Evolutionary conservation across 2,888 invertebrate species (phyloP).

Genomic region (Hypomecis punctinalis): DNA sequence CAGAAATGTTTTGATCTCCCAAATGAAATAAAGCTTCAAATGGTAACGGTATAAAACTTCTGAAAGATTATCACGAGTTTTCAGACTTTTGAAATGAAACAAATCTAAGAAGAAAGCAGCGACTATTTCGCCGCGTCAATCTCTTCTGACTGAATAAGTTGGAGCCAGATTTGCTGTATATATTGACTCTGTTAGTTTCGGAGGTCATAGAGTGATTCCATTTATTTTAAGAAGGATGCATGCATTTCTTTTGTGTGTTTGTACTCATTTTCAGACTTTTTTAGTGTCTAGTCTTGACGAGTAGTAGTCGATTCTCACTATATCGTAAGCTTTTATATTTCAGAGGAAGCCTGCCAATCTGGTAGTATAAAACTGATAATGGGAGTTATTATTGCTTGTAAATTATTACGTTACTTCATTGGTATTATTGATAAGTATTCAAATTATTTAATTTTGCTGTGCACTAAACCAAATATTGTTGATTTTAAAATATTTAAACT

Average conservation of each 20-base stretch:
- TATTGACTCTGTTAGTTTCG: slow-evolving; percentile 74
- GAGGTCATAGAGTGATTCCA: slow-evolving; percentile 81
- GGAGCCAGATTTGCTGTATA: slow-evolving; percentile 62
- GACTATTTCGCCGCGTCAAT: not conserved
- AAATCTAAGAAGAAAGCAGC: slow-evolving; percentile 9
- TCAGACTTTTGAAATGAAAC: slow-evolving; percentile 11
- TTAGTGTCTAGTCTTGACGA: slow-evolving; percentile 81
- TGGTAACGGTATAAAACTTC: slow-evolving; percentile 31
- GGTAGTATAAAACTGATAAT: slow-evolving; percentile 41
- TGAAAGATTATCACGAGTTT: slow-evolving; percentile 8
- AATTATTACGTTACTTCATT: slow-evolving; percentile 38
- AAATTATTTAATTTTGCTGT: slow-evolving; percentile 68
- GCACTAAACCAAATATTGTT: slow-evolving; percentile 79
- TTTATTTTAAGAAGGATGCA: slow-evolving; percentile 83
- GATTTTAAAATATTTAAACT: slow-evolving; percentile 52
- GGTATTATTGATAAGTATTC: slow-evolving; percentile 51
- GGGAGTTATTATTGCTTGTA: slow-evolving; percentile 12
- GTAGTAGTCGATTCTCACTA: slow-evolving; percentile 79
- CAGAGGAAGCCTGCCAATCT: slow-evolving; percentile 71
- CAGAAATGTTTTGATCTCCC: slow-evolving; percentile 52
- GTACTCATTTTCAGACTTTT: slow-evolving; percentile 79
- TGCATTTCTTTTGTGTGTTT: slow-evolving; percentile 83
- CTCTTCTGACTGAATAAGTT: slow-evolving; percentile 15
- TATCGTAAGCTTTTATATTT: slow-evolving; percentile 72
- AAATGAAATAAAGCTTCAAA: slow-evolving; percentile 30